Percentiles rank a stretch among this genome's conserved stretches.
Evolutionary conservation across 2,888 invertebrate species (phyloP).

Genomic region (Miltochrista miniata): DNA sequence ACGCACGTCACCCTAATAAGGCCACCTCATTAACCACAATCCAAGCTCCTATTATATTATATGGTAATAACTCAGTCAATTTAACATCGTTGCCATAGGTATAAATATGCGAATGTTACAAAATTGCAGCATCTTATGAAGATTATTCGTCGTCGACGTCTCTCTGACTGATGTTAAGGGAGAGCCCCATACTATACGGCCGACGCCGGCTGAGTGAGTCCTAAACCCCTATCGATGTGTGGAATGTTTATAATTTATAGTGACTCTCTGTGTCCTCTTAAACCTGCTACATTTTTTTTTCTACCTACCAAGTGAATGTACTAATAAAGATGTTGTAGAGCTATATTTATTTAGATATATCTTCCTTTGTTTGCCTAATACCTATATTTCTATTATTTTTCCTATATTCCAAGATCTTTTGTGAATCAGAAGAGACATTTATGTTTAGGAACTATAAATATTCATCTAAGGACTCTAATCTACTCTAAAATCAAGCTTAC

Average conservation of each 20-base stretch:
- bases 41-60: conserved; percentile 5
- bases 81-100: conserved; percentile 78
- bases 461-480: too few species aligned
- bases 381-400: background rate
- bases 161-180: conserved; percentile 84
- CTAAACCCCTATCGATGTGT: conserved; percentile 75
- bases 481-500: too few species aligned
- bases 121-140: conserved; percentile 88
- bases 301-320: conserved; percentile 55
- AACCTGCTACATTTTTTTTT: conserved; percentile 36
- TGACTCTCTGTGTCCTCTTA: conserved; percentile 48
- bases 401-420: background rate
- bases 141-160: conserved; percentile 89
- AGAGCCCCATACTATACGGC: conserved; percentile 75
- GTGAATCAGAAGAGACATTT: background rate
- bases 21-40: background rate
- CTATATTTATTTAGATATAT: conserved; percentile 30
- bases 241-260: conserved; percentile 72
- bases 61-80: conserved; percentile 67
- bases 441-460: background rate
- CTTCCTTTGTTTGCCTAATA: conserved; percentile 21
- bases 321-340: conserved; percentile 61
- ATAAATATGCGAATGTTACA: conserved; percentile 82
- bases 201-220: conserved; percentile 79
- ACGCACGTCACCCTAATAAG: background rate